Evolutionary conservation across 2,888 invertebrate species (phyloP).

Genomic region (Gibbula magus): DNA sequence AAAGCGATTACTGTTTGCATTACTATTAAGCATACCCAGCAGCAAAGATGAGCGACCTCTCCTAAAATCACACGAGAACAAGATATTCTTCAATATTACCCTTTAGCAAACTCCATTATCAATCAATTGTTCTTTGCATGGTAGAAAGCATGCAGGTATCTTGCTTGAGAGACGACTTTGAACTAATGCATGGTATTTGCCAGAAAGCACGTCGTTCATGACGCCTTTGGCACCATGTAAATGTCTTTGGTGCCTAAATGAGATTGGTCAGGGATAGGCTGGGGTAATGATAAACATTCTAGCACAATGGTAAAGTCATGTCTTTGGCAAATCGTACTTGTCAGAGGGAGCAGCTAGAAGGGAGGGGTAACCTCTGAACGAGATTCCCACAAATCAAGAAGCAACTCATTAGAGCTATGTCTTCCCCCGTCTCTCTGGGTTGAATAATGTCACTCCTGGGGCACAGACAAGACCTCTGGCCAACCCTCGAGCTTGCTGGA

Average conservation of each 20-base stretch:
- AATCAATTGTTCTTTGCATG: neutral
- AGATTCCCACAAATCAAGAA: constrained; percentile 8
- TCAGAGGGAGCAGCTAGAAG: neutral
- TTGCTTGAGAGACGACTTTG: neutral
- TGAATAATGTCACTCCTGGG: constrained; percentile 6
- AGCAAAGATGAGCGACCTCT: too few relatives aligned
- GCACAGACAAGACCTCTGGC: neutral
- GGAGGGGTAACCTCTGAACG: neutral
- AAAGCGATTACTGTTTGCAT: too few relatives aligned
- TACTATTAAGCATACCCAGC: too few relatives aligned
- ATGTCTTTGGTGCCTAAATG: neutral
- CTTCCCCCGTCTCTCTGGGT: neutral
- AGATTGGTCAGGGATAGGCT: neutral
- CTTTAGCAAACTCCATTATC: too few relatives aligned
- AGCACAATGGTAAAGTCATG: constrained; percentile 1
- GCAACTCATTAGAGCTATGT: neutral
- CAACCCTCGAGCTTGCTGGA: neutral
- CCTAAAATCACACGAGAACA: too few relatives aligned
- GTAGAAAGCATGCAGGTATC: neutral
- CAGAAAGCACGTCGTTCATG: neutral
- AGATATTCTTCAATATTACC: too few relatives aligned
- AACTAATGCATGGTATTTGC: constrained; percentile 2
- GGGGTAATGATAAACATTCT: neutral
- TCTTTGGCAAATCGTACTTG: constrained; percentile 10
- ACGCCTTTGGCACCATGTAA: constrained; percentile 5